Percentiles rank a stretch among this genome's conserved stretches.
Conservation (phyloP, 1,140 invertebrate species). For the Rhysida immarginata region DNA sequence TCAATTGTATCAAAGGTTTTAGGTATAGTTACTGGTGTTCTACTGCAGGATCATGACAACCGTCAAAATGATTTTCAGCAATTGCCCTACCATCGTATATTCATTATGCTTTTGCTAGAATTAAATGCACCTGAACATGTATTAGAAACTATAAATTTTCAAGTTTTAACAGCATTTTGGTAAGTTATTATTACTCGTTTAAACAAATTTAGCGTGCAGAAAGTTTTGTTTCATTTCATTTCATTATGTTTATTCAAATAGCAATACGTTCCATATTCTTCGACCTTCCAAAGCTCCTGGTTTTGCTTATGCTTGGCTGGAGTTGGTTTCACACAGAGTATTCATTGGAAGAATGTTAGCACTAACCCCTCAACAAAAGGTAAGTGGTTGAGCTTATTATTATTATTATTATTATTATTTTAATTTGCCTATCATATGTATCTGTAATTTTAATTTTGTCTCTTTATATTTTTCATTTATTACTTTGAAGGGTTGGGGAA, state of each 20-base stretch:
- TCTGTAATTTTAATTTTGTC: too few species aligned
- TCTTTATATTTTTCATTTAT: too few species aligned
- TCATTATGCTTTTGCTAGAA: constrained; percentile 94
- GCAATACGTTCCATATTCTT: constrained; percentile 78
- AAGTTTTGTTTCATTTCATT: constrained; percentile 14
- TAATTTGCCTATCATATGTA: neutral
- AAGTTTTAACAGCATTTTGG: constrained; percentile 43
- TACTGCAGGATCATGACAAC: constrained; percentile 86
- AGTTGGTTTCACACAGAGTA: constrained; percentile 87
- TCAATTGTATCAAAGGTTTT: constrained; percentile 39
- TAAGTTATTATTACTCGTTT: constrained; percentile 19
- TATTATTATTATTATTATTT: neutral
- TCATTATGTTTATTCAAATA: too few species aligned
- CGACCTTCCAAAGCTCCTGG: constrained; percentile 88
- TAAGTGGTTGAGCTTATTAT: constrained; percentile 14
- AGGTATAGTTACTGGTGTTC: constrained; percentile 84
- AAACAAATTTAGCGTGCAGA: too few species aligned
- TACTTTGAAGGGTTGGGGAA: constrained; percentile 31
- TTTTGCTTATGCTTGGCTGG: constrained; percentile 96
- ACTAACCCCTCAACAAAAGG: constrained; percentile 52
- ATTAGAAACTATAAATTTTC: constrained; percentile 79
- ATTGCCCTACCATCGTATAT: constrained; percentile 90
- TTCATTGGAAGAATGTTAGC: constrained; percentile 90
- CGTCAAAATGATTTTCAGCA: constrained; percentile 79
- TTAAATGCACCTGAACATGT: constrained; percentile 84